phyloP scores from a whole-genome alignment of 2,797 vertebrate species.

The Epinephelus awoara region DNA sequence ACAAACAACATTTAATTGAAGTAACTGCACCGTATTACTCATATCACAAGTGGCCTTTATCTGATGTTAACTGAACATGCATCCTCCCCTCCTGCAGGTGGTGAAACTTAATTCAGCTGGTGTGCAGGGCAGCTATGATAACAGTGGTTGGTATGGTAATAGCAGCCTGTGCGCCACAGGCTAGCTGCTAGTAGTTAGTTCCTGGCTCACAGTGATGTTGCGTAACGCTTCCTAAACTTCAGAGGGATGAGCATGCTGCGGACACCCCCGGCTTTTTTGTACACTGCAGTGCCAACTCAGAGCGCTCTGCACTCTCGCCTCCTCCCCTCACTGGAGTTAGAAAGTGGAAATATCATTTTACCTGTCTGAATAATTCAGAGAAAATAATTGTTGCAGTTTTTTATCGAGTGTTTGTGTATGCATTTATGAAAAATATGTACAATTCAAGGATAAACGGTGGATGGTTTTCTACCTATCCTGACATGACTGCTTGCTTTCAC shows the following conservation, averaged over 20 bases:
- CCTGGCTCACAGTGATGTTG: slow-evolving; percentile 35
- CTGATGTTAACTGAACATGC: background rate
- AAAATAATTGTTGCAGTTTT: background rate
- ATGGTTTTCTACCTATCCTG: background rate
- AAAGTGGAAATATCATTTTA: background rate
- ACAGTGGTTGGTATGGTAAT: slow-evolving; percentile 40
- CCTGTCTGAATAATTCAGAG: background rate
- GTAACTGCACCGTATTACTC: background rate
- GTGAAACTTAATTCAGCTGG: slow-evolving; percentile 11
- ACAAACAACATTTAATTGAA: background rate
- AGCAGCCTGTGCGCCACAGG: slow-evolving; percentile 21
- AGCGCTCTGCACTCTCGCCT: slow-evolving; percentile 2
- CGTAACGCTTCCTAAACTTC: slow-evolving; percentile 28
- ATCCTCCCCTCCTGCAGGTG: background rate
- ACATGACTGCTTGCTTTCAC: background rate
- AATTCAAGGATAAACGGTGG: background rate
- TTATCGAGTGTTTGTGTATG: background rate
- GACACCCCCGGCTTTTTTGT: slow-evolving; percentile 9
- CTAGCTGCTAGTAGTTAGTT: slow-evolving; percentile 27
- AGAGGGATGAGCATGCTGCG: slow-evolving; percentile 19
- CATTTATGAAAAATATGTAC: background rate
- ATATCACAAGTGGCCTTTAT: background rate
- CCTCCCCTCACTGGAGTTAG: background rate
- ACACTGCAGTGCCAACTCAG: slow-evolving; percentile 10
- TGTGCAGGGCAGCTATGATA: slow-evolving; percentile 26